Base-by-base conservation (phyloP, 2,888 invertebrate species). In the Caenorhabditis panamensis region DNA sequence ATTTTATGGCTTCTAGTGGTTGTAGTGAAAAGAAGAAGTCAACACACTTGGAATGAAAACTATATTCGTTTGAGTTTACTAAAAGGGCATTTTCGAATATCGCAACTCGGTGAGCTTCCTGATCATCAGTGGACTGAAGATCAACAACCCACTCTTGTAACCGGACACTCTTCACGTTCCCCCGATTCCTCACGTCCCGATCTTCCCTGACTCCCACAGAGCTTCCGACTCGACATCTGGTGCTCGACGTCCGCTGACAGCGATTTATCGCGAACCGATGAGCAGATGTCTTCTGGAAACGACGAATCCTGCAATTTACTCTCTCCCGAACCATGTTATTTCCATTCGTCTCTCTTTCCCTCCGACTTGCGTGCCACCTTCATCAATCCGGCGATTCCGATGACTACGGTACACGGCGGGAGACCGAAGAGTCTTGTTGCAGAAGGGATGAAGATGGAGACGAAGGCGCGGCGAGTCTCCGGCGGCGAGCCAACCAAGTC, bases 261-360 rank as follows among this genome's bases (percentile, higher is more conserved):
- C 56, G 47, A 73, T 66, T 73, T 66, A 75, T 75, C 66, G 66
- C 44, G 22, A 66, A 66, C 61, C 75, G 59, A 75, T 66, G 72
- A 75, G 75, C 75, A 75, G 66, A 75, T 75, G 75, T 75, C 59
- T 28, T 64, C 58, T 49, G 20, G 68, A 68, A 44, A 16, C n/a
- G 31, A 31, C 4, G 9, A 31, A 4, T 4, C 31, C 37, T 56
- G 36, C 54, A 59, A 72, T 61, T 72, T 54, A 47, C 58, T 20
- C 22, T 59, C 31, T 6, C 54, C 24, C 20, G 44, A 41, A 66
- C 64, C 73, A 64, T 73, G 59, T 73, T 64, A 73, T 73, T 73
- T 66, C 18, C 47, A 47, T 47, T 53, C 51, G 9, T 41, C 54
- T n/a, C 6, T 68, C n/a, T n/a, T n/a, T n/a, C n/a, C n/a, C n/a